phyloP scores from a whole-genome alignment of 2,888 invertebrate genomes.

The Xestia rhomboidea region DNA sequence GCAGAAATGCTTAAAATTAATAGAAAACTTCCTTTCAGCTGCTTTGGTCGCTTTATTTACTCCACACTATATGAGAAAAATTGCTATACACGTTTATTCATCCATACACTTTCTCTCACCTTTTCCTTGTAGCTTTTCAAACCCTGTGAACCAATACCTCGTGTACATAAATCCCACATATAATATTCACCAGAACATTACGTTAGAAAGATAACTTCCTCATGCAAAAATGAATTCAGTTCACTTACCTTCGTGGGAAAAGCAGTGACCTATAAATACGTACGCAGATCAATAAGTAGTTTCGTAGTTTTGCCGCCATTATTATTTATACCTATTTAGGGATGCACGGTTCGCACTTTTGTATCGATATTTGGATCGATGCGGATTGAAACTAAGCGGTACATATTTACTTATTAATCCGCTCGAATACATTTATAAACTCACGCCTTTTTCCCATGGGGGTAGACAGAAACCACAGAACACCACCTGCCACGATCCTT shows the following conservation, averaged over 20 bases:
- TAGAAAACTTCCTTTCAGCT: conserved; percentile 1
- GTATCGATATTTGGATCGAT: background rate
- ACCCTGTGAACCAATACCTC: conserved; percentile 31
- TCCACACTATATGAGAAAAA: background rate
- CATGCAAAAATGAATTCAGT: conserved; percentile 59
- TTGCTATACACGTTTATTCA: conserved; percentile 25
- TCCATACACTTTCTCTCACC: conserved; percentile 1
- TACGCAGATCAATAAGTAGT: conserved; percentile 57
- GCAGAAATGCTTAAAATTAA: background rate
- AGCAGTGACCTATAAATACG: conserved; percentile 61
- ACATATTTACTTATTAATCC: background rate
- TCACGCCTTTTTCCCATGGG: too few species aligned
- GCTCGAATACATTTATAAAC: too few species aligned
- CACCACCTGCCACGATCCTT: too few species aligned
- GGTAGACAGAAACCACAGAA: too few species aligned
- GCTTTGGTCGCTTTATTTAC: background rate
- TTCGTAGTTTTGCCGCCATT: conserved; percentile 39
- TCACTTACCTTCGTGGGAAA: conserved; percentile 55
- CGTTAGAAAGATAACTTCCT: conserved; percentile 52
- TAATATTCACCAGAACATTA: conserved; percentile 51
- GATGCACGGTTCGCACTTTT: background rate
- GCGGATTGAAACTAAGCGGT: background rate
- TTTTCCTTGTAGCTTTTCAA: conserved; percentile 35
- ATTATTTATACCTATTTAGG: conserved; percentile 52
- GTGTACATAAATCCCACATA: conserved; percentile 40